Percentiles rank a stretch among this genome's conserved stretches.
phyloP scores from a whole-genome alignment of 2,888 invertebrate species.

The Biston betularia region DNA sequence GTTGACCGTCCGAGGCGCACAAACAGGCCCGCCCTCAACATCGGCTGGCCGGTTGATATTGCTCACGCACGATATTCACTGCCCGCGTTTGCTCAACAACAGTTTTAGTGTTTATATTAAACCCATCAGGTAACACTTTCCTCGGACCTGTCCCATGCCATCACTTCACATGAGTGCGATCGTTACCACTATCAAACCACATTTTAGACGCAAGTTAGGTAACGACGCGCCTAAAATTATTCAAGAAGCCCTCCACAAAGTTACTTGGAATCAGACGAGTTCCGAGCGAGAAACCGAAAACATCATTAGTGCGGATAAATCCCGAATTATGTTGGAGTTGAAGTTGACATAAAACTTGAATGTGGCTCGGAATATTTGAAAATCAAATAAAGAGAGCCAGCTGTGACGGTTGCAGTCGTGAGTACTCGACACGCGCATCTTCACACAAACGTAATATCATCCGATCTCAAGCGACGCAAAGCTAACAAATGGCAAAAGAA shows the following conservation, averaged over 20 bases:
- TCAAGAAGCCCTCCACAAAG: conserved; percentile 29
- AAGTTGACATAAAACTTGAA: conserved; percentile 67
- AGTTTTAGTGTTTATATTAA: conserved; percentile 59
- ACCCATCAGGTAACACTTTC: conserved; percentile 56
- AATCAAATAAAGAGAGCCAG: conserved; percentile 79
- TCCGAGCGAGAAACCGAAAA: conserved; percentile 53
- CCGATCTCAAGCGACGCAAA: conserved; percentile 57
- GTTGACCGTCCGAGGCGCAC: conserved; percentile 69
- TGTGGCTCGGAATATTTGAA: conserved; percentile 67
- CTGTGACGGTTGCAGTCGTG: conserved; percentile 72
- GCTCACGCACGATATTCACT: conserved; percentile 69
- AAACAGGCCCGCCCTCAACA: conserved; percentile 67
- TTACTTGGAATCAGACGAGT: conserved; percentile 45
- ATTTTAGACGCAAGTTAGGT: conserved; percentile 17
- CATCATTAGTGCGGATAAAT: conserved; percentile 55
- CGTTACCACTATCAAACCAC: conserved; percentile 19
- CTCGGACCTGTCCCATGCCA: conserved; percentile 30
- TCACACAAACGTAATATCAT: conserved; percentile 67
- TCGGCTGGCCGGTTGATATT: conserved; percentile 66
- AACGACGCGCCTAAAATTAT: conserved; percentile 28
- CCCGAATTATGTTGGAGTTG: conserved; percentile 55
- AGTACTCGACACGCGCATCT: conserved; percentile 67
- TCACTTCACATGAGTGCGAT: conserved; percentile 26
- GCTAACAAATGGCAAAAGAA: conserved; percentile 54
- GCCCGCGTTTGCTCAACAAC: conserved; percentile 63